Evolutionary conservation across 2,113 vertebrate genomes (phyloP), one percentile per base, ranked within the genome.

Genomic region (Orycteropus afer): DNA sequence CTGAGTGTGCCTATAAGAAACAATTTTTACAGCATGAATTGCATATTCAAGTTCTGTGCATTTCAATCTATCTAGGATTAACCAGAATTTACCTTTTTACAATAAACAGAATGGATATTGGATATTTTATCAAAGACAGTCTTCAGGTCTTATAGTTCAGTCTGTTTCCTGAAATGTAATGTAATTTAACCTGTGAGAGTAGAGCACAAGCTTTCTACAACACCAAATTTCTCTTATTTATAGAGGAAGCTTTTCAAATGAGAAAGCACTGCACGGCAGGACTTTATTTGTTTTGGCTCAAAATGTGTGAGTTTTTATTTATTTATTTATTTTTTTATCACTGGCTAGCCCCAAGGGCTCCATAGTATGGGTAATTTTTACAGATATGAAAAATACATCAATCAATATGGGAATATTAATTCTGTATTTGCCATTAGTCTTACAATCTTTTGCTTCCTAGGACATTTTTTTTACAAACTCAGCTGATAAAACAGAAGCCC

Each of bases 271-370:
- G 32, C 55, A 93, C 93, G 79, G 23, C 71, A 89, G 65, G 4
- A 32, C 95, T 92, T 95, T 88, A 95, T 96, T 97, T 96, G 51
- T 84, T 96, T 94, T 51, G 42, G n/a, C 69, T 94, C 88, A 92
- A 94, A 96, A 95, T 95, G 47, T 95, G 96, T 96, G 51, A 9
- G 8, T 87, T 95, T 94, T 89, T 87, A 86, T n/a, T n/a, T n/a
- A n/a, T n/a, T n/a, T n/a, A n/a, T n/a, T n/a, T n/a, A n/a, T n/a
- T n/a, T n/a, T n/a, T n/a, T n/a, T 91, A 96, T 78, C 42, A 34
- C 45, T 92, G 90, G 49, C 51, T 96, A 94, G 82, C 71, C 57
- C 32, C 69, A 63, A 25, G 76, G 59, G 27, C 59, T 71, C 34
- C 29, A 49, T 18, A 81, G 37, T 95, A 84, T 91, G 40, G 63